Base-by-base conservation (phyloP, 2,888 invertebrate genomes). In the Cyaniris semiargus region DNA sequence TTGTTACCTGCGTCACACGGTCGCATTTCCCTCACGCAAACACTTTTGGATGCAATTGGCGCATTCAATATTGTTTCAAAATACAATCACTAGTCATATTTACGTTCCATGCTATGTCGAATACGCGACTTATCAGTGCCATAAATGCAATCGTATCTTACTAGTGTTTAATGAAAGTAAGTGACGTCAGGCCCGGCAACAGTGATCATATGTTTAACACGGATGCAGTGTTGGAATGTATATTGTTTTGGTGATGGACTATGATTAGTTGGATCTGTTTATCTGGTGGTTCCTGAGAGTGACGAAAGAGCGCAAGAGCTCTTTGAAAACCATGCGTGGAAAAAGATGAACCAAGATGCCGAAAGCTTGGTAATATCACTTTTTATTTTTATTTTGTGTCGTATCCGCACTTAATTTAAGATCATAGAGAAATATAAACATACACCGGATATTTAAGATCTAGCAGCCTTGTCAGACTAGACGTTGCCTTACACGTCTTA, bases 301-400 rank as follows among this genome's bases (percentile, higher is more conserved):
- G 86, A 89, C 89, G 87, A 85, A 88, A 82, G 84, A 88, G 90
- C 90, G 92, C 91, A 88, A 89, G 85, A 89, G 86, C 85, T 87
- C 85, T 81, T 85, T 88, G 88, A 85, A 89, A 92, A 95, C 94
- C 95, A 96, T 96, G 96, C 92, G 95, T 93, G 95, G 95, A 94
- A 95, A 95, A 95, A 95, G 95, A 96, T 96, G 96, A 96, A 94
- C 94, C 92, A 94, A 89, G 96, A 96, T 96, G 96, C 95, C 86
- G 96, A 96, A 94, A 95, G 95, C 95, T 95, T 96, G 96, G 96
- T 96, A 94, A 93, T 94, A 92, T 93, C 89, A 92, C 86, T 84
- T 84, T 86, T 85, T 85, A 86, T 71, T 76, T 79, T 78, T 81
- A 82, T 44, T 75, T 34, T 58, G 44, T 44, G 44, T 44, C 44